Conservation (phyloP, 2,113 vertebrate genomes). For the Aleadryas rufinucha region DNA sequence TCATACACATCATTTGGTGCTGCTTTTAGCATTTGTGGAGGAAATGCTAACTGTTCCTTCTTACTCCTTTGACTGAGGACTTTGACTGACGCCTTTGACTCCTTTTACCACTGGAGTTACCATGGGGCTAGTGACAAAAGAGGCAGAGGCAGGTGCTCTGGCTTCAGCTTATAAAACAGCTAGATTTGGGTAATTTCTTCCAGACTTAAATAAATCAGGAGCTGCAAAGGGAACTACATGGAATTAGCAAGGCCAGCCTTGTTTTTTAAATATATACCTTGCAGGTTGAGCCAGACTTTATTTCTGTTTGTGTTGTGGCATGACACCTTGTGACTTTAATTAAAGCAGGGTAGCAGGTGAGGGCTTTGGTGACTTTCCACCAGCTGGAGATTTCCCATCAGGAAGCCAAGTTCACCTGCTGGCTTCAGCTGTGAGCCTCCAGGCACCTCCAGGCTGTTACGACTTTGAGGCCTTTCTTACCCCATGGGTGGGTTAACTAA, state of each 20-base stretch:
- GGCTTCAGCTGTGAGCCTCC: not conserved
- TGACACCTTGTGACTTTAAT: not conserved
- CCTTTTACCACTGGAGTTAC: not conserved
- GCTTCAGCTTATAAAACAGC: not conserved
- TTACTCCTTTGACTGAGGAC: not conserved
- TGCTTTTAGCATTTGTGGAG: slow-evolving; percentile 26
- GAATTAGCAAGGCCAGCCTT: not conserved
- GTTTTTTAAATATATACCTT: not conserved
- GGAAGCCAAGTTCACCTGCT: not conserved
- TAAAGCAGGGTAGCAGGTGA: not conserved
- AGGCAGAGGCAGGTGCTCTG: not conserved
- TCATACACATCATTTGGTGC: slow-evolving; percentile 9
- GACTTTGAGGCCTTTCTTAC: not conserved
- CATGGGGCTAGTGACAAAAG: not conserved
- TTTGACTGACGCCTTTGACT: no score
- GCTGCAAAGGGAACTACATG: not conserved
- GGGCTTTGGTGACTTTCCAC: not conserved
- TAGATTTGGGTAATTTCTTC: not conserved
- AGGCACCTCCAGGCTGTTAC: not conserved
- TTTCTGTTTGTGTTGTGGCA: not conserved
- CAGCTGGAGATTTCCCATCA: not conserved
- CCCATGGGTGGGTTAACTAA: not conserved
- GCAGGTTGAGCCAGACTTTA: not conserved
- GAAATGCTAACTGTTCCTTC: not conserved
- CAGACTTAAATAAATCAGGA: not conserved